Percentiles rank a stretch among this genome's conserved stretches.
Evolutionary conservation across 2,113 vertebrate species (phyloP).

Genomic region (Pontoporia blainvillei): DNA sequence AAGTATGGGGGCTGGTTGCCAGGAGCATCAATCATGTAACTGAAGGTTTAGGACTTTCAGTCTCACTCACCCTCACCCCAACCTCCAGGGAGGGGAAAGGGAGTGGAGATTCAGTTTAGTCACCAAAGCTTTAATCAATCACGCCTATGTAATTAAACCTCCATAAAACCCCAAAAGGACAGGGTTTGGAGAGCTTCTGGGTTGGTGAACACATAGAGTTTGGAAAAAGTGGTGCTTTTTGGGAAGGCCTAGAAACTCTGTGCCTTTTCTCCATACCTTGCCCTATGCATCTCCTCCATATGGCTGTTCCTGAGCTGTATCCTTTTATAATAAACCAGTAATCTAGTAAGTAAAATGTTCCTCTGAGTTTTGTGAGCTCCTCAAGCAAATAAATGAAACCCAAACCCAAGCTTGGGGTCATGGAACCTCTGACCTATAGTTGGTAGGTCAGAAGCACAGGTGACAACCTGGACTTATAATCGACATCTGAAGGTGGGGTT

Average conservation of each 20-base stretch:
- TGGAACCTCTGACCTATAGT: not conserved
- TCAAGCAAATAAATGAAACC: not conserved
- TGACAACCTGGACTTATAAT: not conserved
- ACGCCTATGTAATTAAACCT: not conserved
- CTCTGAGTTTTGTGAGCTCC: not conserved
- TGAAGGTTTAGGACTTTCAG: not conserved
- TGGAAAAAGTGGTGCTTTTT: not conserved
- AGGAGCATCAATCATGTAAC: not conserved
- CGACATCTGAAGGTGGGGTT: not conserved
- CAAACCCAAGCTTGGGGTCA: not conserved
- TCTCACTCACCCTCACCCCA: no score
- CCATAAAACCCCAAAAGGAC: not conserved
- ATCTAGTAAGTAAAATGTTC: not conserved
- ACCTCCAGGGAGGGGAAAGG: not conserved
- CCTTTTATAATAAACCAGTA: not conserved
- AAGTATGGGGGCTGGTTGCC: not conserved
- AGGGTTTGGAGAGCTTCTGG: not conserved
- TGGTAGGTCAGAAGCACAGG: not conserved
- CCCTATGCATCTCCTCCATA: not conserved
- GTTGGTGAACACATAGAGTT: not conserved
- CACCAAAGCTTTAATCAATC: not conserved
- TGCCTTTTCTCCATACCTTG: not conserved
- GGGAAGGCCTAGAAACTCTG: no score
- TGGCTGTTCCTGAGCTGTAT: not conserved
- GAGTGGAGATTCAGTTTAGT: not conserved